Percentiles rank a stretch among this genome's conserved stretches.
Conservation (phyloP, 2,888 invertebrate species). For the Yponomeuta plumbellus region DNA sequence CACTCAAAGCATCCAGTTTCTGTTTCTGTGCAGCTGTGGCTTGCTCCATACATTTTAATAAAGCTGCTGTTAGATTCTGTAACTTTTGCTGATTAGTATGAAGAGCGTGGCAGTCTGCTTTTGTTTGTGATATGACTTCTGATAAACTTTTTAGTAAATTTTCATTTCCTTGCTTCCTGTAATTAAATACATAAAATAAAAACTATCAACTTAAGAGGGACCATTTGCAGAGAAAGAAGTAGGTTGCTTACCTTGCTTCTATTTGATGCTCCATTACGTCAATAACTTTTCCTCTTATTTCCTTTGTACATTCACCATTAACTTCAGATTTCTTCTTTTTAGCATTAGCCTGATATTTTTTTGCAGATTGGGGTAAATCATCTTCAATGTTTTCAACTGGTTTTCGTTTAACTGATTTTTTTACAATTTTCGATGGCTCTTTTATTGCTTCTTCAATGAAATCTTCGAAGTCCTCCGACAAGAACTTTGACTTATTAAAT, state of each 20-base stretch:
- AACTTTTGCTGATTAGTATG: conserved; percentile 62
- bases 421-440: conserved; percentile 38
- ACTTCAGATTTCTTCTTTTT: conserved; percentile 48
- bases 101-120: conserved; percentile 50
- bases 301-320: conserved; percentile 35
- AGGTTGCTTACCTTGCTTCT: conserved; percentile 42
- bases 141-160: conserved; percentile 43
- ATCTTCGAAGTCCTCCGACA: conserved; percentile 44
- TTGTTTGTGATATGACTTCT: conserved; percentile 44
- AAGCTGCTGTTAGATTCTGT: conserved; percentile 48
- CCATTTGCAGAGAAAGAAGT: not conserved
- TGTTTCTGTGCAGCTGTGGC: conserved; percentile 49
- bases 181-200: conserved; percentile 22
- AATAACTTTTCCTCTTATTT: conserved; percentile 50
- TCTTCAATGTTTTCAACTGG: conserved; percentile 35
- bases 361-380: conserved; percentile 41
- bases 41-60: conserved; percentile 58
- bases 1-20: conserved; percentile 48
- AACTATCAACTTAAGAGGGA: not conserved
- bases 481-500: conserved; percentile 41
- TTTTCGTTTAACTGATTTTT: conserved; percentile 42
- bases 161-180: conserved; percentile 49
- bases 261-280: conserved; percentile 49
- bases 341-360: conserved; percentile 36
- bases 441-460: conserved; percentile 45